Conservation (phyloP, 2,113 vertebrate species). For the Oryzias woworae region DNA sequence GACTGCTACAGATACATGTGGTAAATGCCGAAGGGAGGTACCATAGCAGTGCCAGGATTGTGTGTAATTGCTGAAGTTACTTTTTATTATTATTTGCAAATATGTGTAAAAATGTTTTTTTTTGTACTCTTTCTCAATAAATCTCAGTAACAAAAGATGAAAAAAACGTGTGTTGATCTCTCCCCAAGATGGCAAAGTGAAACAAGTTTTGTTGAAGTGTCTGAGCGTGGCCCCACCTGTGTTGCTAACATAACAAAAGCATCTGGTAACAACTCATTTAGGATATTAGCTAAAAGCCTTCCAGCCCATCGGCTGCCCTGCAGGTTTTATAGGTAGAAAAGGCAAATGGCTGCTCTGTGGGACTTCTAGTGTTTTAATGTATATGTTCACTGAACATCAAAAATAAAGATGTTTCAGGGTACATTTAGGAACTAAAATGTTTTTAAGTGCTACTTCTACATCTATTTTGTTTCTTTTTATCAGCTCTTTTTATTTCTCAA, state of each 20-base stretch:
- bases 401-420: too few species aligned
- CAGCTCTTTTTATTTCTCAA: too few species aligned
- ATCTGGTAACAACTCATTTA: too few species aligned
- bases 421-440: too few species aligned
- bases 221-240: neutral
- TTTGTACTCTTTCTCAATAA: neutral
- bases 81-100: neutral
- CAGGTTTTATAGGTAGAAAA: neutral
- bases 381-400: too few species aligned
- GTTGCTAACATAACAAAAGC: neutral
- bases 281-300: neutral
- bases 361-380: too few species aligned
- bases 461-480: too few species aligned
- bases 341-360: too few species aligned
- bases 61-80: neutral
- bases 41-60: too few species aligned
- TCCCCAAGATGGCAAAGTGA: neutral
- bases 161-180: neutral
- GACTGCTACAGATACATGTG: neutral
- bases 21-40: neutral
- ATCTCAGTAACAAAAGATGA: neutral
- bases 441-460: too few species aligned
- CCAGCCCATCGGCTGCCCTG: neutral
- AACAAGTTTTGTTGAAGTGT: neutral
- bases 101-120: neutral